Percentiles rank a stretch among this genome's conserved stretches.
Evolutionary conservation across 2,888 invertebrate genomes (phyloP).

Genomic region (Xanthorhoe spadicearia): DNA sequence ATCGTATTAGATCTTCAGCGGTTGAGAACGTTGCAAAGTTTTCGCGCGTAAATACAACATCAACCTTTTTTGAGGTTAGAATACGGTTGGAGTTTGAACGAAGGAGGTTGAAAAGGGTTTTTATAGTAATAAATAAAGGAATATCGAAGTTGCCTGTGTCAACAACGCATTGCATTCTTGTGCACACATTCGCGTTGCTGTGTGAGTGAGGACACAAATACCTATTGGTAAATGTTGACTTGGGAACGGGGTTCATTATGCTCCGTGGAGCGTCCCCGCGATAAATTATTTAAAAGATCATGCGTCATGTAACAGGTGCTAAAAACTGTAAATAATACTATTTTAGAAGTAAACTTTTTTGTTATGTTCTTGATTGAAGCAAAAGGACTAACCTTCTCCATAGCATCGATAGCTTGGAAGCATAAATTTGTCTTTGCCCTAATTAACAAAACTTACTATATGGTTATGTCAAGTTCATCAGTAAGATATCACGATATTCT

Average conservation of each 20-base stretch:
- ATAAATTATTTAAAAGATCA: conserved; percentile 24
- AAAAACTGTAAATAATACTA: not conserved
- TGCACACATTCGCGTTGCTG: conserved; percentile 51
- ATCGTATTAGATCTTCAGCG: conserved; percentile 36
- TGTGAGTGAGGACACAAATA: conserved; percentile 77
- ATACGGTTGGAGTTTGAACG: conserved; percentile 48
- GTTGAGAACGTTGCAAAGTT: conserved; percentile 53
- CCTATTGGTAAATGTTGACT: conserved; percentile 83
- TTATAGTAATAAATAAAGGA: conserved; percentile 85
- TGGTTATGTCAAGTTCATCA: no score
- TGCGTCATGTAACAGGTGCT: conserved; percentile 12
- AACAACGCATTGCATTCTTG: conserved; percentile 84
- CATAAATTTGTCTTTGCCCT: no score
- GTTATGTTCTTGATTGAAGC: no score
- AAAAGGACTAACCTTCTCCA: no score
- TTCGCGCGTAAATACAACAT: conserved; percentile 34
- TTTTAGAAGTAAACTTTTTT: not conserved
- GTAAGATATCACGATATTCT: no score
- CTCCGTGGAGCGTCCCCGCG: conserved; percentile 43
- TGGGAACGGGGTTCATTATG: conserved; percentile 61
- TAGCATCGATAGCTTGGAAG: no score
- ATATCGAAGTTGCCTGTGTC: conserved; percentile 84
- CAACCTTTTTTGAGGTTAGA: rapidly evolving
- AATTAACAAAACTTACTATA: no score
- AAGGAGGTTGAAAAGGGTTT: conserved; percentile 63